Evolutionary conservation across 2,797 vertebrate genomes (phyloP).

Genomic region (Anguilla pacifica): DNA sequence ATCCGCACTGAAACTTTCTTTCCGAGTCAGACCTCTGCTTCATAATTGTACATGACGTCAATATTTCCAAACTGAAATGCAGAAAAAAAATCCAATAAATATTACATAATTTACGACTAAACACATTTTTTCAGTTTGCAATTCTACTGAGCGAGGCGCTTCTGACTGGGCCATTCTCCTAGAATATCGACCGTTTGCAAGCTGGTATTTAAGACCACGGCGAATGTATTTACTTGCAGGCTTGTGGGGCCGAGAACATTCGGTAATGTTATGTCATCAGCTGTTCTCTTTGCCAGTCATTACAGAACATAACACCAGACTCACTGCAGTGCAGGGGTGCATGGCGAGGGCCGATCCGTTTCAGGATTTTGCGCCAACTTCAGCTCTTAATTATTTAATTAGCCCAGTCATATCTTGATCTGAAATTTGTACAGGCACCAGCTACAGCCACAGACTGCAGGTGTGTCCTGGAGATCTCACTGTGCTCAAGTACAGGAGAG

Average conservation of each 20-base stretch:
- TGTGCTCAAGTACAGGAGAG: too few species aligned
- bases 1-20: background rate
- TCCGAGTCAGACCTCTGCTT: background rate
- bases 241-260: background rate
- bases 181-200: background rate
- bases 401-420: too few species aligned
- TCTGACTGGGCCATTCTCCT: background rate
- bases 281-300: background rate
- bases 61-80: background rate
- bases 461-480: too few species aligned
- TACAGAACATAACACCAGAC: background rate
- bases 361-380: too few species aligned
- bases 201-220: background rate
- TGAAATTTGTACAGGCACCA: too few species aligned
- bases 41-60: background rate
- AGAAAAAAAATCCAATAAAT: background rate
- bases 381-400: too few species aligned
- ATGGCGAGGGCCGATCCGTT: too few species aligned
- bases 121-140: background rate
- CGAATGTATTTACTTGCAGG: background rate
- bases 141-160: background rate
- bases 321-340: background rate
- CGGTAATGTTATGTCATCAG: background rate
- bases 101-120: background rate
- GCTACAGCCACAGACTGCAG: too few species aligned